Evolutionary conservation across 2,797 vertebrate species (phyloP), one percentile per base, ranked within the genome.

Genomic region (Bucorvus abyssinicus): DNA sequence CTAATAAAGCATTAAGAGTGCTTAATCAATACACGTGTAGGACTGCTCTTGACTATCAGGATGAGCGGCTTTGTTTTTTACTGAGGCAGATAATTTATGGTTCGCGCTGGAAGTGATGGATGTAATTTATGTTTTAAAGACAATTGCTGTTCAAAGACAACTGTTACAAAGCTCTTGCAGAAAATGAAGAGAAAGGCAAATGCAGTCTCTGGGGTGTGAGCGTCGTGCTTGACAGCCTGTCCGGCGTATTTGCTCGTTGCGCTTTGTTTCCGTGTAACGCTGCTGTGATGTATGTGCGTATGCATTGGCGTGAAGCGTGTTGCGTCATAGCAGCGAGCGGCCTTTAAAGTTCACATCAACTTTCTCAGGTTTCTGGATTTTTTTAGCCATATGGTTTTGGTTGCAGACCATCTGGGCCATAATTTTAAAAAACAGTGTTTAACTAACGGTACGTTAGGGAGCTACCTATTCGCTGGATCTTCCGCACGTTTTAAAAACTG

Each of bases 101-200:
- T 89, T 94, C 50, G 42, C 7, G 26, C 89, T 89, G 91, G 86
- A 95, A 95, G 84, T 93, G 92, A 90, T 90, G 96, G 90, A 89
- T 93, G 88, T 92, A 95, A 96, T 95, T 94, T 95, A 92, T 92
- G 91, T 95, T 95, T 96, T 95, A 74, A 68, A 89, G 88, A 89
- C 90, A 90, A 87, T 93, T 83, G 49, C 90, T 80, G 64, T 73
- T 94, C 86, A 70, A 17, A 74, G 77, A 74, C 10, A 10, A 42
- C 86, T 70, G 49, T 87, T 96, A 84, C 40, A 82, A 47, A 83
- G 91, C 93, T 95, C 86, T 47, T 36, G 40, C 71, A 89, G 83
- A 21, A 73, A 94, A 34, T 1, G 42, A 84, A 60, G 60, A 2
- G 45, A 52, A 79, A 90, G 82, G 75, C 55, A 89, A 77, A 63